These are phyloP conservation scores for Choloepus didactylus DNA, from an alignment of 2,797 vertebrate species.

Conservation along the genomic window DNA sequence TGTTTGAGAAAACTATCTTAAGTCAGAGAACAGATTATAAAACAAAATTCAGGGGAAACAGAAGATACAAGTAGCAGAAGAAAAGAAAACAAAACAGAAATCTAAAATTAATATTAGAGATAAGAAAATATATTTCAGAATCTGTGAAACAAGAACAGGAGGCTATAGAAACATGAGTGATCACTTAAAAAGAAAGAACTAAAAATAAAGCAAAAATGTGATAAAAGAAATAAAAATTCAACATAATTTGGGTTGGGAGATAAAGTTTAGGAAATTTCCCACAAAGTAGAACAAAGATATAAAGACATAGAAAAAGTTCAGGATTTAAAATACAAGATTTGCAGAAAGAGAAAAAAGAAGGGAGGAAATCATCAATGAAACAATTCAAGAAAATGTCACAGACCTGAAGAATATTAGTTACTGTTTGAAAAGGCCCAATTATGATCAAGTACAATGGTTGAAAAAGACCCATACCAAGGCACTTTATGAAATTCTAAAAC, in stretches of 20 bases:
- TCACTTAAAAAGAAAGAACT: neutral
- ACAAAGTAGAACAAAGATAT: neutral
- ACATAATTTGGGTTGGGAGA: neutral
- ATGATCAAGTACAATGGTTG: neutral
- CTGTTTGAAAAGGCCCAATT: neutral
- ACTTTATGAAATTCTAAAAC: neutral
- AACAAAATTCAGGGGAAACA: neutral
- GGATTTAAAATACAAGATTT: neutral
- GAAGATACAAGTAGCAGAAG: neutral
- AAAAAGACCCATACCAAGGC: neutral
- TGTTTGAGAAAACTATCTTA: neutral
- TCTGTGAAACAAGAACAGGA: neutral
- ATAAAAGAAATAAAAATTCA: neutral
- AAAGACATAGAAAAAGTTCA: neutral
- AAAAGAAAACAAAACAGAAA: neutral
- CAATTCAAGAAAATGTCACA: neutral
- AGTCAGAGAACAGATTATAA: neutral
- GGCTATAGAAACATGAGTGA: neutral
- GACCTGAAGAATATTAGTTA: neutral
- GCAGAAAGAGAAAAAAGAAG: neutral
- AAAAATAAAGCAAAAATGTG: neutral
- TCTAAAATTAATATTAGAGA: neutral
- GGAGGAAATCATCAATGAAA: neutral
- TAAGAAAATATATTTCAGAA: neutral
- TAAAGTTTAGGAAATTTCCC: neutral